phyloP scores from a whole-genome alignment of 2,888 invertebrate genomes.

The Metellina segmentata region DNA sequence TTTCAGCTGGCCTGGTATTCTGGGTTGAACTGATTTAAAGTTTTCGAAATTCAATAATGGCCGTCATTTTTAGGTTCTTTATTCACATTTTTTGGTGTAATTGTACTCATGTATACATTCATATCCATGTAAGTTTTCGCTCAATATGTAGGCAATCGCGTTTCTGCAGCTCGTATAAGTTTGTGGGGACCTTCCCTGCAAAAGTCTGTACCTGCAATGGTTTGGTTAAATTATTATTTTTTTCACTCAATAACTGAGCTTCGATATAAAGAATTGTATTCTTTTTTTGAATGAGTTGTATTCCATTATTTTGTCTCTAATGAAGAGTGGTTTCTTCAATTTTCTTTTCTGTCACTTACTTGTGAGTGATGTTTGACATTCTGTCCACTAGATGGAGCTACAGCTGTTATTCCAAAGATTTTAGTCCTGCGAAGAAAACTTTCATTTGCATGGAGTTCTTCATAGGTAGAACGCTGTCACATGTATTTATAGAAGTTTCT shows the following conservation, averaged over 20 bases:
- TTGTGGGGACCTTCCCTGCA: not conserved
- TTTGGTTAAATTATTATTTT: not conserved
- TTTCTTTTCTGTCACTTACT: conserved; percentile 25
- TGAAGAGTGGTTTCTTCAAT: conserved; percentile 63
- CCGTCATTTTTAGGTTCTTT: too few species aligned
- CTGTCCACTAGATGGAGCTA: conserved; percentile 67
- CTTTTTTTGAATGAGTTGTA: not conserved
- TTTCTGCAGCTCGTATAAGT: not conserved
- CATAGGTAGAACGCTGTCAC: conserved; percentile 54
- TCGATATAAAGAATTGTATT: too few species aligned
- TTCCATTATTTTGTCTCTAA: conserved; percentile 26
- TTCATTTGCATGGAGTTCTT: conserved; percentile 56
- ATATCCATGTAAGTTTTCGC: conserved; percentile 44
- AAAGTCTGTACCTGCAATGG: not conserved
- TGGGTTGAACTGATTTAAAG: not conserved
- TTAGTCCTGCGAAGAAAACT: conserved; percentile 62
- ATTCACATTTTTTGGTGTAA: not conserved
- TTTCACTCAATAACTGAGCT: too few species aligned
- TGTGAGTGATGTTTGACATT: conserved; percentile 56
- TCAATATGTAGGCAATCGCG: not conserved
- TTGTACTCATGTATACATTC: conserved; percentile 26
- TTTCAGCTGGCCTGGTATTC: not conserved
- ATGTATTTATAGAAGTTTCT: conserved; percentile 47
- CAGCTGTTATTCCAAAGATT: conserved; percentile 71
- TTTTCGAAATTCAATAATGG: too few species aligned